Conservation (phyloP, 2,888 invertebrate species). For the Drosophila greeni region DNA sequence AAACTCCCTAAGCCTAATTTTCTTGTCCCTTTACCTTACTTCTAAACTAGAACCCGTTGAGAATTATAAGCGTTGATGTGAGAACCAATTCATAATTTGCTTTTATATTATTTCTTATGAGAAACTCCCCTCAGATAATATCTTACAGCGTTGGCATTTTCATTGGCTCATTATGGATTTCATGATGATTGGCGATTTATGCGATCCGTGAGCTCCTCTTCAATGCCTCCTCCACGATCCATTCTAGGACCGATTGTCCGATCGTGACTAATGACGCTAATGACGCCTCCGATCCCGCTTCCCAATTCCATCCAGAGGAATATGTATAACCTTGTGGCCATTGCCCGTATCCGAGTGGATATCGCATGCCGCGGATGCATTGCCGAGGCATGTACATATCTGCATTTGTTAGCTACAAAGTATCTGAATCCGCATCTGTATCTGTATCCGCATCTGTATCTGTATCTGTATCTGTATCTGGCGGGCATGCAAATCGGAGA, state of each 20-base stretch:
- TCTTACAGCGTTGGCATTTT: background rate
- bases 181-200: constrained; percentile 14
- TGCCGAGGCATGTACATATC: constrained; percentile 9
- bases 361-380: constrained; percentile 30
- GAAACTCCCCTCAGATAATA: background rate
- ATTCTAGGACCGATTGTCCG: constrained; percentile 9
- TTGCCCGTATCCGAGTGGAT: constrained; percentile 12
- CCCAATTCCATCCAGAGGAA: background rate
- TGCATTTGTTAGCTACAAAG: constrained; percentile 8
- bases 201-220: constrained; percentile 11
- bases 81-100: no score
- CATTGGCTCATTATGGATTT: constrained; percentile 17
- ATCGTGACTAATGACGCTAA: constrained; percentile 33
- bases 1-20: no score
- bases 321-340: constrained; percentile 30
- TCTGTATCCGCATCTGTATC: background rate
- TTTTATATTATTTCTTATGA: no score
- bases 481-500: constrained; percentile 36
- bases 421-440: background rate
- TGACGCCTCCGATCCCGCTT: background rate
- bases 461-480: constrained; percentile 1
- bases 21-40: no score
- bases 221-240: background rate
- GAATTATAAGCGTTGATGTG: no score
- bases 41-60: no score